Evolutionary conservation across 2,888 invertebrate genomes (phyloP).

Genomic region (Venustoraphidia nigricollis): DNA sequence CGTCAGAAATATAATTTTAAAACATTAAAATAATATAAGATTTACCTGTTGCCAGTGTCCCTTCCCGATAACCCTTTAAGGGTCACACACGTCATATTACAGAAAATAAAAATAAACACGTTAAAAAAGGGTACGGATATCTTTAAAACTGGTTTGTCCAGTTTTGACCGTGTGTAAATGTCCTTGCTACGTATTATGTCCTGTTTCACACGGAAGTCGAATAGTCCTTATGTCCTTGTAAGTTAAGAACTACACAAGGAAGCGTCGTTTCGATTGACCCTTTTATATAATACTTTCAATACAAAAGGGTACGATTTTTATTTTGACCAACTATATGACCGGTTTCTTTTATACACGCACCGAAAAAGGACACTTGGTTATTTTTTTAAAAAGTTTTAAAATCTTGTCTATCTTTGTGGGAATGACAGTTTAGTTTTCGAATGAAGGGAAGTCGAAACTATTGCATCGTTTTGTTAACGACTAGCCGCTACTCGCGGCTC

Average conservation of each 20-base stretch:
- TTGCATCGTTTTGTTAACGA: too few relatives aligned
- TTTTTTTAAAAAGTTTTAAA: too few relatives aligned
- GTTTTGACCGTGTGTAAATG: slow-evolving; percentile 7
- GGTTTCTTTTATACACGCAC: neutral
- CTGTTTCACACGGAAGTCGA: slow-evolving; percentile 1
- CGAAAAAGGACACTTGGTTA: slow-evolving; percentile 1
- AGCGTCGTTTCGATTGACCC: neutral
- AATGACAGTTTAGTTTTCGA: neutral
- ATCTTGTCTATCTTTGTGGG: neutral
- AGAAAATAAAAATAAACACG: too few relatives aligned
- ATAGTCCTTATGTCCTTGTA: neutral
- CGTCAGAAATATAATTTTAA: too few relatives aligned
- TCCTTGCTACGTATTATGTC: too few relatives aligned
- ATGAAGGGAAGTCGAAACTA: too few relatives aligned
- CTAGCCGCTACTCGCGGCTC: too few relatives aligned
- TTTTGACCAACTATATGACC: slow-evolving; percentile 6
- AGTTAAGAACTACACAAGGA: neutral
- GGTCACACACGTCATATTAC: too few relatives aligned
- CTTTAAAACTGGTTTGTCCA: slow-evolving; percentile 6
- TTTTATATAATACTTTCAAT: neutral
- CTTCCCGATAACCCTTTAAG: too few relatives aligned
- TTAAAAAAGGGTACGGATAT: slow-evolving; percentile 3
- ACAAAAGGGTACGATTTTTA: slow-evolving; percentile 4
- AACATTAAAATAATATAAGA: too few relatives aligned
- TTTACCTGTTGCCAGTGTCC: too few relatives aligned